phyloP scores from a whole-genome alignment of 2,888 invertebrate genomes.

The Dioctria rufipes region DNA sequence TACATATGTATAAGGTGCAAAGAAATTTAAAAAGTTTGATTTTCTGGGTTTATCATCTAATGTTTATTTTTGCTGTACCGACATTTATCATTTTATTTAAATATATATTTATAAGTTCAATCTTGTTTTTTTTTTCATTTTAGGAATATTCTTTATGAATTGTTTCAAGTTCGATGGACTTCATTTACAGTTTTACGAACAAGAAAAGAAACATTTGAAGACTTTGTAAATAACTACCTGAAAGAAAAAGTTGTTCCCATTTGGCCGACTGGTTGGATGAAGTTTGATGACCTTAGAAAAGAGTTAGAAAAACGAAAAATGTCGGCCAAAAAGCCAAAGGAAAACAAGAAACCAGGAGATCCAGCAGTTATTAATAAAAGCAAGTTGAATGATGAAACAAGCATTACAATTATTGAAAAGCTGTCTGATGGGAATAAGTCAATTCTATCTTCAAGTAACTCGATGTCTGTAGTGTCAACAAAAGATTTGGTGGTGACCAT shows the following conservation, averaged over 20 bases:
- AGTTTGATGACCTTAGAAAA: conserved; percentile 68
- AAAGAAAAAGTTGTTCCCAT: conserved; percentile 72
- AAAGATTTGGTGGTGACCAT: conserved; percentile 57
- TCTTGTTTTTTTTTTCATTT: conserved; percentile 17
- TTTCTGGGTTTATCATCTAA: too few relatives aligned
- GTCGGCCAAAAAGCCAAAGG: conserved; percentile 61
- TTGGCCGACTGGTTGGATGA: conserved; percentile 76
- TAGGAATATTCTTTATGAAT: conserved; percentile 66
- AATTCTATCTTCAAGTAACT: conserved; percentile 56
- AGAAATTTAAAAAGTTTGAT: too few relatives aligned
- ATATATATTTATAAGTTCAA: too few relatives aligned
- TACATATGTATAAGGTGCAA: too few relatives aligned
- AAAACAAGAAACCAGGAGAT: conserved; percentile 61
- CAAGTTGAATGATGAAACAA: conserved; percentile 43
- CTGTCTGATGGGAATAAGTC: conserved; percentile 45
- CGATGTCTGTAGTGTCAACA: conserved; percentile 53
- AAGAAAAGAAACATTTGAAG: conserved; percentile 72
- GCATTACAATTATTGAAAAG: conserved; percentile 45
- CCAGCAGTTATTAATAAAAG: conserved; percentile 19
- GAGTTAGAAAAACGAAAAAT: conserved; percentile 68
- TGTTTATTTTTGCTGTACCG: too few relatives aligned
- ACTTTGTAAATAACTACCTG: conserved; percentile 71
- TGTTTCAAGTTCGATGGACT: conserved; percentile 69
- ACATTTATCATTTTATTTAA: too few relatives aligned
- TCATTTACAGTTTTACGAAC: conserved; percentile 68